Conservation (phyloP, 2,888 invertebrate genomes). For the Lasioglossum malachurum region DNA sequence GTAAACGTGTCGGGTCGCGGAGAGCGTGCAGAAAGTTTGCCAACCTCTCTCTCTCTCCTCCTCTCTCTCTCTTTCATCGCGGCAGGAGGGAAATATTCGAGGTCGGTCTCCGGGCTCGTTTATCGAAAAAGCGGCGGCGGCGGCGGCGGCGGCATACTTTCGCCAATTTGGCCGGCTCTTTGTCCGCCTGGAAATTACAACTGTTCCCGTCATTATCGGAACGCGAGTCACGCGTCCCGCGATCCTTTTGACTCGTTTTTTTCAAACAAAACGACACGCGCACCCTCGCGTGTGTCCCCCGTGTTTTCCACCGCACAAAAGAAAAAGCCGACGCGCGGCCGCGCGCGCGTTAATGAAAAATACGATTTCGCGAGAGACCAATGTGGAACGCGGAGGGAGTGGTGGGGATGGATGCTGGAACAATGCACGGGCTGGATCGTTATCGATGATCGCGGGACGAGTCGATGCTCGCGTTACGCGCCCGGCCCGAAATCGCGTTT, state of each 20-base stretch:
- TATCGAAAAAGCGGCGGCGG: constrained; percentile 62
- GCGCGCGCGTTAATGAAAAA: constrained; percentile 47
- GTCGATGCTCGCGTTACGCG: constrained; percentile 29
- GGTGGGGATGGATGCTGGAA: neutral
- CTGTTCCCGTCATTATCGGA: constrained; percentile 83
- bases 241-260: constrained; percentile 81
- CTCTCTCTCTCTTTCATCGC: neutral
- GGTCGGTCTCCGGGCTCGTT: constrained; percentile 38
- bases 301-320: constrained; percentile 9
- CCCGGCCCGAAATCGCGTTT: constrained; percentile 40
- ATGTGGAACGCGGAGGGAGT: neutral
- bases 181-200: constrained; percentile 82
- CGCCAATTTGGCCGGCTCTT: constrained; percentile 70
- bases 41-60: neutral
- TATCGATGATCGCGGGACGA: constrained; percentile 2
- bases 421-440: neutral
- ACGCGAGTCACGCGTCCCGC: constrained; percentile 77
- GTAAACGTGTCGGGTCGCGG: constrained; percentile 19
- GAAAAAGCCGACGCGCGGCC: constrained; percentile 1
- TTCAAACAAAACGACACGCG: constrained; percentile 26
- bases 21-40: constrained; percentile 7
- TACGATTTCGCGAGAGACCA: neutral
- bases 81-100: constrained; percentile 30
- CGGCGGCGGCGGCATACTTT: constrained; percentile 77
- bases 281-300: neutral